Base-by-base conservation (phyloP, 1,140 invertebrate species). In the Rhysida immarginata region DNA sequence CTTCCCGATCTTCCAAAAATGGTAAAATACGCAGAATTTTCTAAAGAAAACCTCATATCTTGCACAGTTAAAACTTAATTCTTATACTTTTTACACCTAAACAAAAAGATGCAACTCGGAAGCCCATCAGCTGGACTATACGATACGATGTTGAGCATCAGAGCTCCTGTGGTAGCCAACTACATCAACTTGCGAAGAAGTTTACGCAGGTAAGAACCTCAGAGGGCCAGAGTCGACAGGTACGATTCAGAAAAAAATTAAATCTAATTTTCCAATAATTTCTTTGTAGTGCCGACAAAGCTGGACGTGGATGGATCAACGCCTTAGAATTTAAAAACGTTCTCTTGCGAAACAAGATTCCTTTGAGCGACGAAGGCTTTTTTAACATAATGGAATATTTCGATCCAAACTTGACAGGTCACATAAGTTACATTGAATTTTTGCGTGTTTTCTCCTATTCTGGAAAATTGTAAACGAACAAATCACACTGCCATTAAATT, bases 321-420 rank as follows among this genome's bases (percentile, higher is more conserved):
- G 27, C 27, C 2, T 5, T 35, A 3, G 21, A 44, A 18, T 54
- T 54, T 44, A 18, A 16, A 26, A 44, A 20, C 2, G 24, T 45
- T 21, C 20, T 54, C 3, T 18, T n/a, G 3, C 2, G 45, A 18
- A 23, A 14, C 21, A 35, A 45, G 5, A 24, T 54, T 8, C 13
- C 41, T 26, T 18, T 54, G 5, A 44, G 5, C 2, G 42, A 54
- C 2, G 35, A 54, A 43, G 8, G 26, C 8, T 44, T 54, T 26
- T 25, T 35, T 26, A 5, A 25, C 23, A 20, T 54, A 14, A 45
- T 44, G 21, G 27, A 54, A 21, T 54, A 54, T 26, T 54, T 54
- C n/a, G 53, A 54, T 54, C 42, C 53, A 5, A 27, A 54, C 11
- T 35, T 44, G n/a, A 54, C 42, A 18, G 53, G 53, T 2, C 26